Conservation (phyloP, 2,888 invertebrate genomes). For the Blomia tropicalis region DNA sequence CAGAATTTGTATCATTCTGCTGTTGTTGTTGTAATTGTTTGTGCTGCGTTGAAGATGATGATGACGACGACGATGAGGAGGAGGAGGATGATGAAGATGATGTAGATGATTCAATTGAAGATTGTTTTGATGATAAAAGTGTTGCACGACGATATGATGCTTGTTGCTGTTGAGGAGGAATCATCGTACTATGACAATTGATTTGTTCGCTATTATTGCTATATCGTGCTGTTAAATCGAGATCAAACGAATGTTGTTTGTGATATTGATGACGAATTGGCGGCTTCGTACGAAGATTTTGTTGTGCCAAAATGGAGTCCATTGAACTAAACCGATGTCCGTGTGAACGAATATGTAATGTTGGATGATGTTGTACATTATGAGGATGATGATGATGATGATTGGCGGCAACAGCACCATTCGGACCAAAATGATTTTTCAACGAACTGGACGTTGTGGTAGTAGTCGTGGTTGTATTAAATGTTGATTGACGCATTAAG, state of each 20-base stretch:
- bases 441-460: slow-evolving; percentile 17
- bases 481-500: slow-evolving; percentile 21
- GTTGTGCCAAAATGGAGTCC: slow-evolving; percentile 7
- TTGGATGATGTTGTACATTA: no score
- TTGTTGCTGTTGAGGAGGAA: no score
- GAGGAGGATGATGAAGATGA: no score
- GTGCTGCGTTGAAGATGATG: background rate
- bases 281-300: background rate
- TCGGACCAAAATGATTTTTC: slow-evolving; percentile 7
- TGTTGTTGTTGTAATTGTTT: background rate
- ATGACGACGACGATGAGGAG: background rate
- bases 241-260: slow-evolving; percentile 5
- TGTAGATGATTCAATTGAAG: background rate
- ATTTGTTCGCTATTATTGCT: no score
- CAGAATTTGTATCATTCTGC: background rate
- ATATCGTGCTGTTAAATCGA: background rate
- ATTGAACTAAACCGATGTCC: background rate
- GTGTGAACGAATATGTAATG: no score
- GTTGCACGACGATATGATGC: no score
- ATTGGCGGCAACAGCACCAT: background rate
- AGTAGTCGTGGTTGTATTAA: slow-evolving; percentile 22
- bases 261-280: background rate
- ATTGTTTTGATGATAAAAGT: background rate
- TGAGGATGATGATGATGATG: no score
- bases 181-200: no score